These are phyloP conservation scores for Cryptoblepharus egeriae DNA, from an alignment of 2,797 vertebrate genomes.

Conservation along the genomic window DNA sequence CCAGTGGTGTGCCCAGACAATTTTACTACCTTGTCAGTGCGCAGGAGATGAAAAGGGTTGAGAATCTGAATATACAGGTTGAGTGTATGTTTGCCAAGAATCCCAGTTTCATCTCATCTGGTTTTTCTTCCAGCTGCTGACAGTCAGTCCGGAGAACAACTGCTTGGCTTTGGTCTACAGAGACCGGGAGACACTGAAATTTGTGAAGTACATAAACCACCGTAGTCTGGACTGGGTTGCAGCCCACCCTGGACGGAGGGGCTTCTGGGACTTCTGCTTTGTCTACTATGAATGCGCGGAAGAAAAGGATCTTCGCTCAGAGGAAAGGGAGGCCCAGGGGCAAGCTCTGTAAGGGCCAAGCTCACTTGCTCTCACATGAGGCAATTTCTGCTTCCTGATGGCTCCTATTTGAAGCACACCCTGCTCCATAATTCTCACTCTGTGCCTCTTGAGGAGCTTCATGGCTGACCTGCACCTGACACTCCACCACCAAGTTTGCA, in stretches of 20 bases:
- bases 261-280: conserved; percentile 93
- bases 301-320: neutral
- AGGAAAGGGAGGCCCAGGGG: neutral
- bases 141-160: conserved; percentile 92
- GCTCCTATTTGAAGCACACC: neutral
- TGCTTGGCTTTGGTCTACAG: conserved; percentile 92
- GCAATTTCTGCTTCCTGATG: neutral
- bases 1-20: no score
- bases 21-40: no score
- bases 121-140: conserved; percentile 84
- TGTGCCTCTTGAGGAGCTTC: neutral
- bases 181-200: conserved; percentile 95
- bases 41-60: no score
- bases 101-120: neutral
- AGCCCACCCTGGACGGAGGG: conserved; percentile 60
- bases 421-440: no score
- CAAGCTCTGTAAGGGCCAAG: neutral
- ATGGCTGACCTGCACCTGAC: neutral
- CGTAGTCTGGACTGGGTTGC: conserved; percentile 74
- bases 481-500: neutral
- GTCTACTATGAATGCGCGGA: conserved; percentile 87
- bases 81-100: neutral
- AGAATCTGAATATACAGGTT: no score
- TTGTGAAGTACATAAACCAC: conserved; percentile 94
- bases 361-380: neutral